Percentiles rank a stretch among this genome's conserved stretches.
Conservation (phyloP, 1,140 invertebrate genomes). For the Glomeris maerens region DNA sequence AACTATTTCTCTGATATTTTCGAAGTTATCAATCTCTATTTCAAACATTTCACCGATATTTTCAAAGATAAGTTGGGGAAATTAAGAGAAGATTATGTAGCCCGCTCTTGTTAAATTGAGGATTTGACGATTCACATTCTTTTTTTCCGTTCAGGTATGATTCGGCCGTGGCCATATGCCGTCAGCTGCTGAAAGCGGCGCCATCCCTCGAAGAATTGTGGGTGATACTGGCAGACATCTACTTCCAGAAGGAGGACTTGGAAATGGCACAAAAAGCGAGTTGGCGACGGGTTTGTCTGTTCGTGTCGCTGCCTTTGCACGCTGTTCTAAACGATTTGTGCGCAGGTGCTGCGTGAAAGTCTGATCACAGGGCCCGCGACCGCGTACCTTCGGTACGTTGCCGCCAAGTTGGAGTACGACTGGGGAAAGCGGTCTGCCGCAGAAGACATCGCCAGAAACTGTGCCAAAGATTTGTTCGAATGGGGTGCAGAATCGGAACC, state of each 20-base stretch:
- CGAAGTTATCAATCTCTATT: neutral
- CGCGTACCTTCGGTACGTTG: too few species aligned
- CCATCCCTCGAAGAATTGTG: neutral
- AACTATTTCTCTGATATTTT: neutral
- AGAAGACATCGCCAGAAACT: too few species aligned
- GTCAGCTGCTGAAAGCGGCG: neutral
- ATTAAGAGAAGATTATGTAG: neutral
- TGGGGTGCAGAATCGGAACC: too few species aligned
- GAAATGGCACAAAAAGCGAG: neutral
- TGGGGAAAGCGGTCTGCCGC: too few species aligned
- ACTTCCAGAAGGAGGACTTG: neutral
- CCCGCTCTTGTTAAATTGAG: neutral
- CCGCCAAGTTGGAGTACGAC: too few species aligned
- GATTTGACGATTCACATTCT: neutral
- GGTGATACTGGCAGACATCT: neutral
- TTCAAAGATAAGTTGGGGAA: neutral
- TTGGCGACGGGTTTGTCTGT: too few species aligned
- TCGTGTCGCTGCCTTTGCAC: too few species aligned
- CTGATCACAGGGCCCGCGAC: too few species aligned
- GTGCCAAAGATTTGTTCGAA: too few species aligned
- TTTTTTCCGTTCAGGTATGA: neutral
- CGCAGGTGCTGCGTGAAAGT: too few species aligned
- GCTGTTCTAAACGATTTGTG: too few species aligned
- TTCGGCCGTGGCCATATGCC: neutral
- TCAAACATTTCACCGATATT: neutral